Evolutionary conservation across 2,888 invertebrate genomes (phyloP).

Genomic region (Coelinius sp.): DNA sequence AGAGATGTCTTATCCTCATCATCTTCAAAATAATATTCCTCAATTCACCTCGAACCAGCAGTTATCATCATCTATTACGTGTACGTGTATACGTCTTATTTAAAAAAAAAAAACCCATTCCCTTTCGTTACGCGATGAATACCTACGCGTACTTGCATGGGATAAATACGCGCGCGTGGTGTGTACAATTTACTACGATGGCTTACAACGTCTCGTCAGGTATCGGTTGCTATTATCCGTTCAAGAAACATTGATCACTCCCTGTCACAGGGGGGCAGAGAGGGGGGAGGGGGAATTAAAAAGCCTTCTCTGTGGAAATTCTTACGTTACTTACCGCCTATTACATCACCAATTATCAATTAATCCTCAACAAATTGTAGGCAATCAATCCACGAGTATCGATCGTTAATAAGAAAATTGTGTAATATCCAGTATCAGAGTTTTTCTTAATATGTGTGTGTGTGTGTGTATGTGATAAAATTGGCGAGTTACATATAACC

Average conservation of each 20-base stretch:
- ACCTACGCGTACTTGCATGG: neutral
- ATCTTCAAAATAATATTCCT: no score
- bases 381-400: neutral
- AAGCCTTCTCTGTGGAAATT: neutral
- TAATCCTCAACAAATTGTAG: neutral
- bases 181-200: neutral
- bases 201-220: no score
- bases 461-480: neutral
- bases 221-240: neutral
- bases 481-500: slow-evolving; percentile 19
- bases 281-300: neutral
- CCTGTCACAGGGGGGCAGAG: neutral
- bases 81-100: slow-evolving; percentile 43
- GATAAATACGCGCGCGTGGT: neutral
- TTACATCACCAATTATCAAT: slow-evolving; percentile 13
- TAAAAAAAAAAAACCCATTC: slow-evolving; percentile 26
- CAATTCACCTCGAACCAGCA: no score
- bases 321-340: neutral
- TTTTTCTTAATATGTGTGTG: neutral
- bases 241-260: neutral
- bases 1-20: slow-evolving; percentile 44
- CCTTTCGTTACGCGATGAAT: slow-evolving; percentile 29
- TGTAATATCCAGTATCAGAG: neutral
- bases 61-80: slow-evolving; percentile 52
- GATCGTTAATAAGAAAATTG: neutral